Evolutionary conservation across 2,888 invertebrate species (phyloP), one percentile per base, ranked within the genome.

Genomic region (Spatulosminthurus flaviceps): DNA sequence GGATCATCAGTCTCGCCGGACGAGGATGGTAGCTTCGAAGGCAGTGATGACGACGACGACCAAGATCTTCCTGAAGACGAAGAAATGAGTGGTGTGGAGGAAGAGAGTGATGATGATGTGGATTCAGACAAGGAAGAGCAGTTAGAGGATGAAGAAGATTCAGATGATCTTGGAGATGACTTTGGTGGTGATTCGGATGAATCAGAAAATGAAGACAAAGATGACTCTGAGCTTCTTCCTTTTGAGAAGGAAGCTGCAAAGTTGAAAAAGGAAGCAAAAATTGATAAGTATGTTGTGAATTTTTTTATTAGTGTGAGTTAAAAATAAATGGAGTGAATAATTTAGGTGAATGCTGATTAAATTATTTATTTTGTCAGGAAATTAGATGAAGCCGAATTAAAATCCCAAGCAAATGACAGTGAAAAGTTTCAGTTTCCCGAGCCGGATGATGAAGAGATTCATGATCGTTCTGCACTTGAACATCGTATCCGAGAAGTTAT

Each of bases 401-500:
- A 93, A 88, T 90, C 94, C 79, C 95, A 95, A 87, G 92, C 94
- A 29, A 85, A 86, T 7, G 85, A 87, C 69, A 86, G 86, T 26
- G 89, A 89, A 84, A 87, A 83, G 0, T 95, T 95, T 87, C 90
- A 91, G 80, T 94, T 96, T 86, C 96, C 96, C 1, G 77, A 0
- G 90, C 78, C 92, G 75, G 92, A 92, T 81, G 92, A 93, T 84
- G 93, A 93, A 86, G 88, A 93, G 29, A 90, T 92, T 73, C 89
- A 92, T 0, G 93, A 92, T 83, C 89, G 97, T 24, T 93, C 94
- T 87, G 93, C 95, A 84, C 91, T 97, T 0, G 94, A 95, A 87
- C 94, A 95, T 87, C 90, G 97, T 85, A 96, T 98, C 79, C 93
- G 94, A 85, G 97, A 98, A 88, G 90, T 90, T 19, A 86, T 94